Evolutionary conservation across 2,113 vertebrate species (phyloP).

Genomic region (Mustela lutreola): DNA sequence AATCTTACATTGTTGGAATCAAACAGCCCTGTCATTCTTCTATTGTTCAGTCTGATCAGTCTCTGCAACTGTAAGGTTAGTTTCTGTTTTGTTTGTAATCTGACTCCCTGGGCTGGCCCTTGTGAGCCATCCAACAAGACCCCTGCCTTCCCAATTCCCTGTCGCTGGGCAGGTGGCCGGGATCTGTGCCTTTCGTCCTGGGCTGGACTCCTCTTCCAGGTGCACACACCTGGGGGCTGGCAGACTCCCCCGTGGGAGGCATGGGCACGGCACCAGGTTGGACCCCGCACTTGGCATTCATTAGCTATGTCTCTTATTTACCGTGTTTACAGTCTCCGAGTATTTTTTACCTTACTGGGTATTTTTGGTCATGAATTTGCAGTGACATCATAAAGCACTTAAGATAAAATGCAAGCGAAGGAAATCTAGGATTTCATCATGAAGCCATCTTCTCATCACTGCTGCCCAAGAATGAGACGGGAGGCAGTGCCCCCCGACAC

Average conservation of each 20-base stretch:
- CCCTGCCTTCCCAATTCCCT: accelerated
- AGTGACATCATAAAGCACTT: background rate
- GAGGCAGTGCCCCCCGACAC: accelerated
- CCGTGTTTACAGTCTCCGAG: background rate
- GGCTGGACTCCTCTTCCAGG: no score
- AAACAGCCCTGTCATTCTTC: conserved; percentile 87
- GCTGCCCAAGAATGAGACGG: background rate
- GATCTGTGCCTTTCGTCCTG: no score
- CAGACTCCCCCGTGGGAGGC: background rate
- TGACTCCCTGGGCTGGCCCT: conserved; percentile 79
- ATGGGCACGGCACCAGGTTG: accelerated
- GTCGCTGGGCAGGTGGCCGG: accelerated
- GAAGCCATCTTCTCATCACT: background rate
- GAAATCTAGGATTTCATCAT: background rate
- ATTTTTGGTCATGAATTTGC: background rate
- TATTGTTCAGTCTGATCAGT: conserved; percentile 86
- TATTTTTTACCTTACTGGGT: background rate
- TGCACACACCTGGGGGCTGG: accelerated
- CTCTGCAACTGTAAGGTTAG: conserved; percentile 87
- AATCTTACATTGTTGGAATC: conserved; percentile 88
- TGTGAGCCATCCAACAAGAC: background rate
- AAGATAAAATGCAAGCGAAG: background rate
- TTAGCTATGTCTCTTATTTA: background rate
- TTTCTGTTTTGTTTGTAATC: conserved; percentile 86
- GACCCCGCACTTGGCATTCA: background rate